Conservation (phyloP, 2,888 invertebrate species). For the Julus scanicus region DNA sequence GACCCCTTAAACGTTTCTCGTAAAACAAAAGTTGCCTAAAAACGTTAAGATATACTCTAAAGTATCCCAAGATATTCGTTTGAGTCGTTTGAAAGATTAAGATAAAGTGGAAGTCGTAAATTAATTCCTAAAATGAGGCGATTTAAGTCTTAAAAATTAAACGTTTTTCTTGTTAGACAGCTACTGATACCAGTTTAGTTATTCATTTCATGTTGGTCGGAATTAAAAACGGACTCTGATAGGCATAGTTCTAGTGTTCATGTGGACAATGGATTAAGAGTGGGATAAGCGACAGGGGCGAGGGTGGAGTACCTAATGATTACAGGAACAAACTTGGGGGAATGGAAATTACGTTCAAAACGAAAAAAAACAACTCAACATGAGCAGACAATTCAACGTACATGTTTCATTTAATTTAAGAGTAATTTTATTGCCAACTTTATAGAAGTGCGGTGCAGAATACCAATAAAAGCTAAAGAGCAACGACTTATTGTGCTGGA, state of each 20-base stretch:
- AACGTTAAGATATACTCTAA: conserved; percentile 16
- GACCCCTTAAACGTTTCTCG: background rate
- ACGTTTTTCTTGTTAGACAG: conserved; percentile 26
- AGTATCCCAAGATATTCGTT: conserved; percentile 11
- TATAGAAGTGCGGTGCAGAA: background rate
- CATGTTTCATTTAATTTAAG: background rate
- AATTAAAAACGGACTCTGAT: conserved; percentile 12
- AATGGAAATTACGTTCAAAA: background rate
- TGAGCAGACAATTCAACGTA: background rate
- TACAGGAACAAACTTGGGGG: background rate
- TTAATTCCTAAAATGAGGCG: conserved; percentile 39
- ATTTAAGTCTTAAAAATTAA: conserved; percentile 42
- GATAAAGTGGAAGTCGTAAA: conserved; percentile 39
- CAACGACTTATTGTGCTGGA: conserved; percentile 6
- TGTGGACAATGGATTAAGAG: background rate
- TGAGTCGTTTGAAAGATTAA: background rate
- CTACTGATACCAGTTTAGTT: conserved; percentile 39
- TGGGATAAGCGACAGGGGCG: conserved; percentile 38
- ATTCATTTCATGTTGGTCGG: conserved; percentile 19
- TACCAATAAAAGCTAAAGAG: conserved; percentile 4
- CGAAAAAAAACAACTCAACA: background rate
- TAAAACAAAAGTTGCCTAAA: background rate
- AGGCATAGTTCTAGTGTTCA: background rate
- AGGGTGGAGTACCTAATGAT: conserved; percentile 3
- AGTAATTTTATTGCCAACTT: background rate